Base-by-base conservation (phyloP, 2,888 invertebrate species). In the Boloria selene region DNA sequence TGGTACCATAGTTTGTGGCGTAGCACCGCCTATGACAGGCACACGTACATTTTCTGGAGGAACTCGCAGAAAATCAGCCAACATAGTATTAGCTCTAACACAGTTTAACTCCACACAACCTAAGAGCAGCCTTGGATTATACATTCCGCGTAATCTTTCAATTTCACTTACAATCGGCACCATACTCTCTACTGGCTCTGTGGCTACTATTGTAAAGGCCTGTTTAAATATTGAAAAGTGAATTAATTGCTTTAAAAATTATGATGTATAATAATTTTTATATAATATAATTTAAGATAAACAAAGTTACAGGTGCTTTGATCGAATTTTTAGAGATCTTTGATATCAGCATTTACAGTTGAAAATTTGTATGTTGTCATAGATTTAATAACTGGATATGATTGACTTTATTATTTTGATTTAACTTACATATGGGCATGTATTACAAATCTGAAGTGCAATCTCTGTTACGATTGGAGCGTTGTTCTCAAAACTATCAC, bases 61-160 rank as follows among this genome's bases (percentile, higher is more conserved):
- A 50, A 93, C 84, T 14, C 92, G 87, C 83, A 94, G 76, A 61
- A 94, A 94, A 77, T 95, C 95, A 0, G 95, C 94, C 31, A 96
- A 88, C 75, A 95, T 95, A 0, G 95, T 94, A 81, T 95, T 95
- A 0, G 96, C 94, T 67, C 96, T 87, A 47, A 96, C 95, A 68
- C 95, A 93, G 85, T 96, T 95, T 59, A 95, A 83, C 65, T 95
- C 94, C 18, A 95, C 95, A 58, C 95, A 94, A 49, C 96, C 96
- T 76, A 96, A 94, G 3, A 92, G 70, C 1, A 74, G 70, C 13
- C 89, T 83, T 2, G 90, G 84, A 70, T 90, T 85, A 77, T 90
- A 90, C 0, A 76, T 65, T 4, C 80, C 79, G 6, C 90, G 86
- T 2, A 91, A 93, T 70, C 95, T 94, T 80, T 94, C 93, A 26